Percentiles rank a stretch among this genome's conserved stretches.
These are phyloP conservation scores for Drosophila borborema DNA, from an alignment of 2,888 invertebrate genomes.

Conservation along the genomic window DNA sequence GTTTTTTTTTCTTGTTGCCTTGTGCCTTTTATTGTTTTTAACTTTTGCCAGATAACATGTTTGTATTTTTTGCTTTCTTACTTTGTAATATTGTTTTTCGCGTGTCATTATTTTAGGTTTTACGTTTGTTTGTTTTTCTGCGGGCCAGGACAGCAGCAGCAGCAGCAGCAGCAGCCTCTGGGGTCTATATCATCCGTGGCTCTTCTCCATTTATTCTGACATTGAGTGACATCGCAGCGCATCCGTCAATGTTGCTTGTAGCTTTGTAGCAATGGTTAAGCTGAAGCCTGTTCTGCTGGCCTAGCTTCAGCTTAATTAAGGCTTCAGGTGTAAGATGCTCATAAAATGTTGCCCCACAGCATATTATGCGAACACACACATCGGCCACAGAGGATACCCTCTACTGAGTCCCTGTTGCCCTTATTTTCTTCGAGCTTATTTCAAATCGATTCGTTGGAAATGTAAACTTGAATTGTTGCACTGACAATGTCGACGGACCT, in stretches of 20 bases:
- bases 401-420: neutral
- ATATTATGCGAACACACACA: slow-evolving; percentile 68
- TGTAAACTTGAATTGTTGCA: slow-evolving; percentile 55
- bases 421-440: slow-evolving; percentile 17
- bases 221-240: slow-evolving; percentile 77
- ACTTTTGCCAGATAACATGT: slow-evolving; percentile 69
- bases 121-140: slow-evolving; percentile 62
- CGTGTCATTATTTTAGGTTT: slow-evolving; percentile 74
- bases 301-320: slow-evolving; percentile 69
- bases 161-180: neutral
- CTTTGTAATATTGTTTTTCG: slow-evolving; percentile 75
- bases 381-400: slow-evolving; percentile 15
- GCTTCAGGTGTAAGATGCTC: slow-evolving; percentile 75
- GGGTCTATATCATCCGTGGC: slow-evolving; percentile 5
- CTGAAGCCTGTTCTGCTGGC: neutral
- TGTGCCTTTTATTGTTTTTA: slow-evolving; percentile 68
- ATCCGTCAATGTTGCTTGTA: slow-evolving; percentile 58
- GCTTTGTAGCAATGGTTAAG: slow-evolving; percentile 42
- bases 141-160: slow-evolving; percentile 26
- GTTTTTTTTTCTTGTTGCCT: slow-evolving; percentile 6
- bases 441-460: slow-evolving; percentile 70
- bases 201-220: slow-evolving; percentile 60
- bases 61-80: slow-evolving; percentile 35
- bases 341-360: slow-evolving; percentile 54
- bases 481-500: slow-evolving; percentile 23